A percentile compares a stretch with the other conserved stretches of the same genome.
phyloP scores from a whole-genome alignment of 2,797 vertebrate genomes.

The Micropoecilia bifurca region DNA sequence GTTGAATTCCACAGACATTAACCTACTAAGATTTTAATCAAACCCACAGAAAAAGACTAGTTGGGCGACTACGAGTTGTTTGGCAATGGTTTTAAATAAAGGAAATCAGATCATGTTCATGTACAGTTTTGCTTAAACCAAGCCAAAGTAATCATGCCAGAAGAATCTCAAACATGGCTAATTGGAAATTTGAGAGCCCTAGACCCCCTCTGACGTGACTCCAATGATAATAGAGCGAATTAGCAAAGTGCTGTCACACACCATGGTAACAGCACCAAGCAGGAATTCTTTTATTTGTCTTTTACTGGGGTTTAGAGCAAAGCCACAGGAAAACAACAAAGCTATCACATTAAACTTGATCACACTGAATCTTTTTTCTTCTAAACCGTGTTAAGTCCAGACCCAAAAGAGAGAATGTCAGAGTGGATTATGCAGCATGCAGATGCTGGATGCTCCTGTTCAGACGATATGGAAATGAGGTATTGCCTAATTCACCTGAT shows the following conservation, averaged over 20 bases:
- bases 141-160: not conserved
- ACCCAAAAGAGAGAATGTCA: not conserved
- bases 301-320: constrained; percentile 35
- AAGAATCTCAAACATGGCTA: not conserved
- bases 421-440: not conserved
- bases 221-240: constrained; percentile 34
- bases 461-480: not conserved
- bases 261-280: constrained; percentile 48
- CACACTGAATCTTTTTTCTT: not conserved
- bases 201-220: constrained; percentile 31
- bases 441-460: not conserved
- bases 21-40: not conserved
- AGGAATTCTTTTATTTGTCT: constrained; percentile 54
- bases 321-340: constrained; percentile 28
- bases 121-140: not conserved
- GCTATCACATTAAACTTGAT: not conserved
- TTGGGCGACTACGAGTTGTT: not conserved
- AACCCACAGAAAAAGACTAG: not conserved
- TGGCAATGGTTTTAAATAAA: not conserved
- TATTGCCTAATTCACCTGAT: not conserved
- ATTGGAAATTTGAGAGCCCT: constrained; percentile 3
- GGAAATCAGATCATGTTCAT: not conserved
- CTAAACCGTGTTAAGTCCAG: not conserved
- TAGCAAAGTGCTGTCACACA: constrained; percentile 28
- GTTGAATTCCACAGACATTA: not conserved